Percentiles rank a stretch among this genome's conserved stretches.
These are phyloP conservation scores for Rhabdophis nuchalis DNA, from an alignment of 2,797 vertebrate genomes.

Conservation along the genomic window DNA sequence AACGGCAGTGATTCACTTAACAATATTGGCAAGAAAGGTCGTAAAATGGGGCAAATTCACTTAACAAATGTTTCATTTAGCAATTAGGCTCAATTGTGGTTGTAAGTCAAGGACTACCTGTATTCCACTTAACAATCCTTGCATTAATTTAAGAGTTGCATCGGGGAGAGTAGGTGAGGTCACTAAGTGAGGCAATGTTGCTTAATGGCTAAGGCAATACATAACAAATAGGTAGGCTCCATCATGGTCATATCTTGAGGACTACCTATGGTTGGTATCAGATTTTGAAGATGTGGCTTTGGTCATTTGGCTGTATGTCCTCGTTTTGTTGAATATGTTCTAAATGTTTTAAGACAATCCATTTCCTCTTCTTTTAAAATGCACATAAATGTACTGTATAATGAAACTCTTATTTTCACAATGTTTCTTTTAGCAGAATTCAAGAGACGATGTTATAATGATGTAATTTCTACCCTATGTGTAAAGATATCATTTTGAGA, in stretches of 20 bases:
- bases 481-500: not conserved
- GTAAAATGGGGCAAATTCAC: not conserved
- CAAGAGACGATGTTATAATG: not conserved
- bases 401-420: not conserved
- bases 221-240: not conserved
- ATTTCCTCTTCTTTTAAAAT: not conserved
- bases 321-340: not conserved
- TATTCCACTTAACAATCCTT: not conserved
- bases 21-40: not conserved
- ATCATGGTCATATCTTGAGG: not conserved
- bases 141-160: not conserved
- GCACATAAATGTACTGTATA: not conserved
- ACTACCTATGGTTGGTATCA: not conserved
- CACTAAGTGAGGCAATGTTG: not conserved
- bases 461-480: not conserved
- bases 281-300: not conserved
- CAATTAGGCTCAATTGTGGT: not conserved
- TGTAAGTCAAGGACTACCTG: not conserved
- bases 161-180: not conserved
- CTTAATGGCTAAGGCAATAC: not conserved
- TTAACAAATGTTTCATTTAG: not conserved
- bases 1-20: not conserved
- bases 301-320: not conserved
- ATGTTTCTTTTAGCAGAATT: not conserved
- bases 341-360: not conserved